Evolutionary conservation across 2,888 invertebrate genomes (phyloP), one percentile per base, ranked within the genome.

Genomic region (Drosophila pseudotakahashii): DNA sequence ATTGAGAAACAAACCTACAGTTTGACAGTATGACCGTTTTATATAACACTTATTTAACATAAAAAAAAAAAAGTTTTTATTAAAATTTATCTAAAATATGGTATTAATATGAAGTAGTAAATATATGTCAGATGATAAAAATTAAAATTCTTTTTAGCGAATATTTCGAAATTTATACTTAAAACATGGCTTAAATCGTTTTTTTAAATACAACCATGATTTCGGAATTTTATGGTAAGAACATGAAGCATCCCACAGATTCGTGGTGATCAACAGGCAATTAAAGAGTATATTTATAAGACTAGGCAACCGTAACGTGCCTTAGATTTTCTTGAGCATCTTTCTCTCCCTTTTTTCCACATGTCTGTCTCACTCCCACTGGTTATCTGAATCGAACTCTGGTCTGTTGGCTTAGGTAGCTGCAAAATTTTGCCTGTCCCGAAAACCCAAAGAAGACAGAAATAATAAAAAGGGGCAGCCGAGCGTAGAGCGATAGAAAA

Each of bases 341-440:
- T 23, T 10, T 39, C 10, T 32, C 30, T 26, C 13, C 47, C 39
- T 51, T 32, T 37, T 11, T 7, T 14, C 34, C 10, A 13, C 13
- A 1, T 13, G 14, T 7, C 48, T 45, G 13, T 53, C 66, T 36
- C 48, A 66, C 62, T 60, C 16, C 32, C 60, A 60, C 62, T 41
- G 5, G 13, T 16, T 45, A 59, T 41, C 47, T 19, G n/a, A n/a
- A n/a, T n/a, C n/a, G n/a, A 41, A 13, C 13, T 34, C 16, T 4
- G 10, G 16, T 52, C 44, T 48, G 47, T 26, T 3, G 19, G 39
- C 44, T 69, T 81, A 59, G 66, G 63, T 67, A 68, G 75, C 76
- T 73, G 82, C 80, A 67, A 85, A 73, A 85, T 78, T 78, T 72
- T 79, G 74, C 68, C 78, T 73, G 75, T 73, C 53, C 71, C 63